A percentile compares a stretch with the other conserved stretches of the same genome.
Evolutionary conservation across 2,888 invertebrate species (phyloP).

Genomic region (Acronicta aceris): DNA sequence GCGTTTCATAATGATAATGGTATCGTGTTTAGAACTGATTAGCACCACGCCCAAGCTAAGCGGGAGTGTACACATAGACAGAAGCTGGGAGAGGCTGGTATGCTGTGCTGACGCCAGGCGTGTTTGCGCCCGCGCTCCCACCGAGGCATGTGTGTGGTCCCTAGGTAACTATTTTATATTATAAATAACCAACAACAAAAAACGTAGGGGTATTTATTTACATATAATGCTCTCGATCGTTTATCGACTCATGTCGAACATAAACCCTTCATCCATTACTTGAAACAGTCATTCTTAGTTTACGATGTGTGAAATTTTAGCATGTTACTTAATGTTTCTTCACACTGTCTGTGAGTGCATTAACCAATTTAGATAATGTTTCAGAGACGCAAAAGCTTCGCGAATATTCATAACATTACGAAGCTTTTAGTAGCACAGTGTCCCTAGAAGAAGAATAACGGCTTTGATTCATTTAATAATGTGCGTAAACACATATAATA

Average conservation of each 20-base stretch:
- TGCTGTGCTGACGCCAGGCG: slow-evolving; percentile 71
- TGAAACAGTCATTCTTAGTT: slow-evolving; percentile 60
- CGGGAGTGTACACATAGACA: slow-evolving; percentile 74
- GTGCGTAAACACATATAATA: slow-evolving; percentile 73
- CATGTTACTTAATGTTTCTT: slow-evolving; percentile 66
- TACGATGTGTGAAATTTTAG: slow-evolving; percentile 68
- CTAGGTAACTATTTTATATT: slow-evolving; percentile 54
- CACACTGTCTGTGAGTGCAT: slow-evolving; percentile 75
- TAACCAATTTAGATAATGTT: slow-evolving; percentile 83
- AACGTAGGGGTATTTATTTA: slow-evolving; percentile 31
- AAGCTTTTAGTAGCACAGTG: slow-evolving; percentile 70
- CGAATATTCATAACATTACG: slow-evolving; percentile 69
- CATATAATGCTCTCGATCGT: slow-evolving; percentile 4
- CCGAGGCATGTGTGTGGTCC: slow-evolving; percentile 82
- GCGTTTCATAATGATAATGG: slow-evolving; percentile 81
- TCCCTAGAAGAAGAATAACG: slow-evolving; percentile 63
- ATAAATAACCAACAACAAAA: slow-evolving; percentile 36
- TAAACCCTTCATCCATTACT: slow-evolving; percentile 54
- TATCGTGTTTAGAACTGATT: slow-evolving; percentile 83
- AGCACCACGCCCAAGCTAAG: slow-evolving; percentile 76
- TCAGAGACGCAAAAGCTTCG: slow-evolving; percentile 71
- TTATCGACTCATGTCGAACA: slow-evolving; percentile 32
- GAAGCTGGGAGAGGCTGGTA: slow-evolving; percentile 69
- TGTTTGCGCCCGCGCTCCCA: slow-evolving; percentile 81
- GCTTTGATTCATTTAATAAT: slow-evolving; percentile 76